Base-by-base conservation (phyloP, 2,888 invertebrate species). In the Agriopis leucophaearia region DNA sequence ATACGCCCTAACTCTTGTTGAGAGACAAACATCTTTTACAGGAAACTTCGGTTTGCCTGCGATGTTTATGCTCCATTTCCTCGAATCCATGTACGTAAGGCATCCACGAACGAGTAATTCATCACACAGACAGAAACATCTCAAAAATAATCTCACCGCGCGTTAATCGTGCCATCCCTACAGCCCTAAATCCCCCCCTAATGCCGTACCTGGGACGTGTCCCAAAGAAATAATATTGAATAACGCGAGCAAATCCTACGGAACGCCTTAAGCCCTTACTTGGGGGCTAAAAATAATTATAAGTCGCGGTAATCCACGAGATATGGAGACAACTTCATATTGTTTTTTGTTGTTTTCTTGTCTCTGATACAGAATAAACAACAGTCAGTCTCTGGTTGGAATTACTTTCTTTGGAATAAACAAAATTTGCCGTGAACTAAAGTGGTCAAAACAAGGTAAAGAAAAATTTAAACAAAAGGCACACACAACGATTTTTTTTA, bases 161-260 rank as follows among this genome's bases (percentile, higher is more conserved):
- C 70, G 66, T 70, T 70, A 70, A 70, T 70, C 70, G 69, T 64
- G 58, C 59, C 66, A 63, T 58, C 67, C 63, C 51, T 65, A 79
- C 79, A 78, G 81, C 78, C 78, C 76, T 79, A 86, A 87, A 88
- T 85, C 87, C 66, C 68, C 87, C 68, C 68, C 59, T 60, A 64
- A 69, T 60, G 73, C 87, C 76, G 48, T 82, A 87, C 87, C 86
- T 86, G 88, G 80, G 85, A 83, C 85, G 84, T 78, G 84, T 77
- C 81, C 79, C 80, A 80, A 81, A 86, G 89, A 88, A 91, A 91
- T 91, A 90, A 92, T 93, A 93, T 93, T 92, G 91, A 91, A 91
- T 91, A 91, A 90, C 88, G 89, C 82, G 80, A 87, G 55, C 90
- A 90, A 92, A 93, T 91, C 91, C 92, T 83, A 83, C 89, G 85